Percentiles rank a stretch among this genome's conserved stretches.
Evolutionary conservation across 2,797 vertebrate species (phyloP).

Genomic region (Anniella stebbinsi): DNA sequence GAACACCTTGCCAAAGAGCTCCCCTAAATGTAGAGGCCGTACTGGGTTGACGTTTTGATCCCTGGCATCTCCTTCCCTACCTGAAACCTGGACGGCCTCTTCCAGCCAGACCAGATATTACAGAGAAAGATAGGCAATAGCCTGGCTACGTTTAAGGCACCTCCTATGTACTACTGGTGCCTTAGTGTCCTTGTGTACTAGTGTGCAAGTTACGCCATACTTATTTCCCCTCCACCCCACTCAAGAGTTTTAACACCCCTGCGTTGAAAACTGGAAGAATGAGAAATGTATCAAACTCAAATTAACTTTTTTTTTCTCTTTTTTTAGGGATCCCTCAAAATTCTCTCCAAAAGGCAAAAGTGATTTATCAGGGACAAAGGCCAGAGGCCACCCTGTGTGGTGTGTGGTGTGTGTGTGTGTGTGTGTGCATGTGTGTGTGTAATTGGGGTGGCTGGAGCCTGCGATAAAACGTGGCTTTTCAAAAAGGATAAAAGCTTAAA

Average conservation of each 20-base stretch:
- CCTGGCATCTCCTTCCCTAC: not conserved
- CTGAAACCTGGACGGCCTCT: not conserved
- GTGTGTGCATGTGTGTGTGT: not conserved
- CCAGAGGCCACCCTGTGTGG: too few species aligned
- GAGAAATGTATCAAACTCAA: not conserved
- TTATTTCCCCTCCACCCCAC: too few species aligned
- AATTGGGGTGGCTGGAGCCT: not conserved
- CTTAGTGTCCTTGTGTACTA: not conserved
- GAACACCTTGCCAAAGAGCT: too few species aligned
- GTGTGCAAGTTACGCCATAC: not conserved
- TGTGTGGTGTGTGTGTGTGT: too few species aligned
- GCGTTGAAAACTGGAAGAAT: not conserved
- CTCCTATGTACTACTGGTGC: not conserved
- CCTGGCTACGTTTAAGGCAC: not conserved
- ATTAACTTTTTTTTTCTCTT: not conserved
- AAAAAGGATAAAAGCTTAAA: not conserved
- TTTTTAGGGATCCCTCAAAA: not conserved
- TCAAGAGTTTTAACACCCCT: not conserved
- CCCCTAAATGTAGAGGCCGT: too few species aligned
- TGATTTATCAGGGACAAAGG: not conserved
- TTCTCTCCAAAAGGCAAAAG: not conserved
- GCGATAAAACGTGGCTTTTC: conserved; percentile 10
- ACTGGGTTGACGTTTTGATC: too few species aligned
- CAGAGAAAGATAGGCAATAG: not conserved
- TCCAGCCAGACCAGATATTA: not conserved